Conservation (phyloP, 2,113 vertebrate species). For the Istiophorus platypterus region DNA sequence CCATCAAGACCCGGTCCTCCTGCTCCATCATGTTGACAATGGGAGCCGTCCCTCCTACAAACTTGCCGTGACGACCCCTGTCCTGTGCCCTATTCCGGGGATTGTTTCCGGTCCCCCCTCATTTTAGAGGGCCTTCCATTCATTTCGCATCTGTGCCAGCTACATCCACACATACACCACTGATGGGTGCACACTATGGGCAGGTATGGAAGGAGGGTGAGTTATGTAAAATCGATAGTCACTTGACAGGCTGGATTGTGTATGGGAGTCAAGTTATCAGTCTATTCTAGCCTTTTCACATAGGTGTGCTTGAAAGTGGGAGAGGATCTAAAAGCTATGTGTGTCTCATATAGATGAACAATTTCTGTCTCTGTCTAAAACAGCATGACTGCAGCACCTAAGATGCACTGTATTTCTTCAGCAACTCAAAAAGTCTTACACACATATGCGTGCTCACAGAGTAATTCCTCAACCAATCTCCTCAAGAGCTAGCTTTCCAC, state of each 20-base stretch:
- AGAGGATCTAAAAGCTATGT: background rate
- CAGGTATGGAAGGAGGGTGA: conserved; percentile 6
- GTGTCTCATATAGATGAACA: background rate
- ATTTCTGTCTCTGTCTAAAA: background rate
- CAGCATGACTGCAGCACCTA: background rate
- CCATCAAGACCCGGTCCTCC: conserved; percentile 70
- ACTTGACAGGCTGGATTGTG: conserved; percentile 16
- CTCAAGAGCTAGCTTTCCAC: conserved; percentile 36
- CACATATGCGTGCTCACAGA: conserved; percentile 37
- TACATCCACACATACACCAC: conserved; percentile 35
- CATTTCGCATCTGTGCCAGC: conserved; percentile 79
- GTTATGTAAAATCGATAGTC: conserved; percentile 42
- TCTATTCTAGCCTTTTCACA: conserved; percentile 16
- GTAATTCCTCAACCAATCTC: conserved; percentile 55
- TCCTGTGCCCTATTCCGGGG: conserved; percentile 43
- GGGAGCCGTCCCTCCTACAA: conserved; percentile 70
- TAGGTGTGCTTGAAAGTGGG: background rate
- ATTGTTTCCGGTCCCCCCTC: conserved; percentile 59
- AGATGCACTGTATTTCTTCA: conserved; percentile 6
- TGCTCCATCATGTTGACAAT: conserved; percentile 78
- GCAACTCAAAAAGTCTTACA: conserved; percentile 1
- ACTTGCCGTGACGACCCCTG: conserved; percentile 84
- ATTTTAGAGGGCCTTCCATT: conserved; percentile 79
- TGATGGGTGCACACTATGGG: conserved; percentile 50
- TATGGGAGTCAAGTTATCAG: background rate